Conservation (phyloP, 1,140 invertebrate genomes). For the Cydia splendana region DNA sequence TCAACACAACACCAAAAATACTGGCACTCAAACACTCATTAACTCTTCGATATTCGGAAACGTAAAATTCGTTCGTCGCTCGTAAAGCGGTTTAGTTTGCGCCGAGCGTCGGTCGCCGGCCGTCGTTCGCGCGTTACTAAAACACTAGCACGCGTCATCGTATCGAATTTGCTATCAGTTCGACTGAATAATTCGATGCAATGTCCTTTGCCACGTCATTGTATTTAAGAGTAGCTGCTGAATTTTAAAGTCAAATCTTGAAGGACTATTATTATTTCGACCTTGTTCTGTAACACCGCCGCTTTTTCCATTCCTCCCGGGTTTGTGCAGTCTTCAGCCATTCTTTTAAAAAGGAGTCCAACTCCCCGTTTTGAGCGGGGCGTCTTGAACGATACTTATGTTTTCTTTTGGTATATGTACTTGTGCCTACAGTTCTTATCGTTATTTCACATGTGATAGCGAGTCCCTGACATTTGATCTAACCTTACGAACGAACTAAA, state of each 20-base stretch:
- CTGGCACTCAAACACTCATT: conserved; percentile 54
- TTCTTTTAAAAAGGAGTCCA: too few relatives aligned
- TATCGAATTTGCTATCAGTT: conserved; percentile 44
- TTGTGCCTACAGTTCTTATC: too few relatives aligned
- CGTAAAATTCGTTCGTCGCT: conserved; percentile 45
- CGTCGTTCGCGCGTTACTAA: conserved; percentile 64
- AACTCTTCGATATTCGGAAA: conserved; percentile 51
- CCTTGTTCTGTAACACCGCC: too few relatives aligned
- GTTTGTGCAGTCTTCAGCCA: too few relatives aligned
- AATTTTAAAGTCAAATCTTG: not conserved
- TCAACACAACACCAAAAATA: conserved; percentile 44
- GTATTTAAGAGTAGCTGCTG: not conserved
- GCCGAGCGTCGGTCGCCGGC: conserved; percentile 50
- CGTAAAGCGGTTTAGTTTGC: conserved; percentile 38
- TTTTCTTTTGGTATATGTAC: too few relatives aligned
- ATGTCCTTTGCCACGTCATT: not conserved
- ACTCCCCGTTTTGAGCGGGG: too few relatives aligned
- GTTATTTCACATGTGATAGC: not conserved
- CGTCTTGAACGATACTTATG: too few relatives aligned
- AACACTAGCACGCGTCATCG: conserved; percentile 45
- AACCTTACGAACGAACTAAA: not conserved
- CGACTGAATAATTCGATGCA: conserved; percentile 27
- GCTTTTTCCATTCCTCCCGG: too few relatives aligned
- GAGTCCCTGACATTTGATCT: conserved; percentile 9
- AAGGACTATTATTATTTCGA: not conserved